phyloP scores from a whole-genome alignment of 2,797 vertebrate genomes.

The Pseudomugil tenellus region DNA sequence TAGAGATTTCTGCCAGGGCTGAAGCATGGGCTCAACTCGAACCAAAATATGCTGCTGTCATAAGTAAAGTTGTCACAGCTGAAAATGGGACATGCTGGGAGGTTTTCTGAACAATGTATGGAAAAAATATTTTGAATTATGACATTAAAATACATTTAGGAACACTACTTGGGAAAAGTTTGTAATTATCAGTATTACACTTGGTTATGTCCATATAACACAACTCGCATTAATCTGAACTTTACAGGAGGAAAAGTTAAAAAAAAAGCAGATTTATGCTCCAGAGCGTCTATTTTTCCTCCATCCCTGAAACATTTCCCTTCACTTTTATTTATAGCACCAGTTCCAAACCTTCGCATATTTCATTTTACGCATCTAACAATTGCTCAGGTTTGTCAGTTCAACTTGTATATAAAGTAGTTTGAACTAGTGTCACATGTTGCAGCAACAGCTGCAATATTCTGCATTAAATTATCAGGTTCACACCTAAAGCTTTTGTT shows the following conservation, averaged over 20 bases:
- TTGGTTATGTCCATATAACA: not conserved
- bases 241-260: not conserved
- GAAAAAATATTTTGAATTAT: not conserved
- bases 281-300: not conserved
- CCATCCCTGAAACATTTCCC: not conserved
- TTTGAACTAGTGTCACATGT: not conserved
- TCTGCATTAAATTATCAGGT: too few relatives aligned
- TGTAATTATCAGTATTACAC: not conserved
- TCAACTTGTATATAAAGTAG: not conserved
- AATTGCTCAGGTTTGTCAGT: not conserved
- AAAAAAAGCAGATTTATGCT: not conserved
- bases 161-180: not conserved
- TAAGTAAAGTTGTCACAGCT: not conserved
- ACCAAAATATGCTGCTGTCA: not conserved
- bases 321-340: not conserved
- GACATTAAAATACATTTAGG: not conserved
- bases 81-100: not conserved
- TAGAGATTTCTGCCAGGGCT: not conserved
- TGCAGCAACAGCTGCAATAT: not conserved
- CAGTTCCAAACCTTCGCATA: not conserved
- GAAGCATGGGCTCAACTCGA: not conserved
- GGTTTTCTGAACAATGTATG: not conserved
- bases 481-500: not conserved
- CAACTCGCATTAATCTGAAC: too few relatives aligned
- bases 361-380: not conserved